Conservation (phyloP, 2,888 invertebrate genomes). For the Standfussiana lucernea region DNA sequence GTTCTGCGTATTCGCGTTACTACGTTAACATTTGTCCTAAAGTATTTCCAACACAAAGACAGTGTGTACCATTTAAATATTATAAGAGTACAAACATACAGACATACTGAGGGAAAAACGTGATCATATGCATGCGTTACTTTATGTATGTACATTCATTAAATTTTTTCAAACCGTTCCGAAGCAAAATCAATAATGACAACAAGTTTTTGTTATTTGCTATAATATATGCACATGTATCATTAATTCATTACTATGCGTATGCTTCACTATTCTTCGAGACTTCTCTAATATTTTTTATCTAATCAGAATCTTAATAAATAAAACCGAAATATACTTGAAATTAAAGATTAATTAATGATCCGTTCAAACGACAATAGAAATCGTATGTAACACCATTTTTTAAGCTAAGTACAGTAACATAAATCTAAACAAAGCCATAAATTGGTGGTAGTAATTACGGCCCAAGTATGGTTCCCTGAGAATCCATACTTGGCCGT, state of each 20-base stretch:
- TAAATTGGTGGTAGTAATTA: conserved; percentile 11
- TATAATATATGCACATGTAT: conserved; percentile 29
- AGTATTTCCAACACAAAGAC: conserved; percentile 37
- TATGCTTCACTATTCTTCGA: conserved; percentile 11
- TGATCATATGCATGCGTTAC: conserved; percentile 43
- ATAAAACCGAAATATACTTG: conserved; percentile 4
- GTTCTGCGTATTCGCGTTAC: conserved; percentile 28
- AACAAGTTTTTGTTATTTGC: conserved; percentile 25
- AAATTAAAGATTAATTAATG: conserved; percentile 15
- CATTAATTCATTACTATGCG: conserved; percentile 15
- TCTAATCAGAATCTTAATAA: conserved; percentile 19
- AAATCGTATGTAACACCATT: conserved; percentile 10
- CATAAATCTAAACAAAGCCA: conserved; percentile 18
- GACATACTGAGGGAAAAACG: conserved; percentile 37
- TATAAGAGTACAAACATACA: conserved; percentile 46
- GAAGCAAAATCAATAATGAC: conserved; percentile 41
- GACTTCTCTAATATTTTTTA: neutral
- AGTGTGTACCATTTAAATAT: conserved; percentile 44
- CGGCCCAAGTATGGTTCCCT: conserved; percentile 34
- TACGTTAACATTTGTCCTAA: conserved; percentile 32
- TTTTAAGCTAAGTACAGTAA: conserved; percentile 14
- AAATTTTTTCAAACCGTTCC: conserved; percentile 22
- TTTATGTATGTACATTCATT: conserved; percentile 47
- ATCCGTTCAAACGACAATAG: conserved; percentile 18
- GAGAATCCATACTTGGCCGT: too few relatives aligned